A percentile compares a stretch with the other conserved stretches of the same genome.
These are phyloP conservation scores for Trypoxylus dichotomus DNA, from an alignment of 1,140 invertebrate species.

Conservation along the genomic window DNA sequence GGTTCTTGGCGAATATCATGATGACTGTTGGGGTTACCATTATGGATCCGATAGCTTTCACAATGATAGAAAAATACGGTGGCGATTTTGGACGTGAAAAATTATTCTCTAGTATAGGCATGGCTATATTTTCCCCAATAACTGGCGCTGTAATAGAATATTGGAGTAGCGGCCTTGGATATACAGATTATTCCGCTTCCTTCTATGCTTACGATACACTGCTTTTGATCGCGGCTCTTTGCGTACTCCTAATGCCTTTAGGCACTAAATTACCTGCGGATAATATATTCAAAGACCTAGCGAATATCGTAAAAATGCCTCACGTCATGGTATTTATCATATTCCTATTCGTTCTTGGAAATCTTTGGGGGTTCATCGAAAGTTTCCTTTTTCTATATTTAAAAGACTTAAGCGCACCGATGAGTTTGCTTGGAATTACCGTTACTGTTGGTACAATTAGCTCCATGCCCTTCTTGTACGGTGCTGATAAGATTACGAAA, in stretches of 20 bases:
- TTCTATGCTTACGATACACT: slow-evolving; percentile 76
- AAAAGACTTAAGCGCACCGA: slow-evolving; percentile 76
- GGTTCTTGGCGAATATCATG: slow-evolving; percentile 76
- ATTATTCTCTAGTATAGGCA: slow-evolving; percentile 76
- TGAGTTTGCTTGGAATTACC: slow-evolving; percentile 78
- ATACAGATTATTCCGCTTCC: slow-evolving; percentile 76
- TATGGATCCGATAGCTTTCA: slow-evolving; percentile 80
- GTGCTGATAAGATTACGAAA: slow-evolving; percentile 77
- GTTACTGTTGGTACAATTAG: slow-evolving; percentile 79
- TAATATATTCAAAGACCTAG: slow-evolving; percentile 68
- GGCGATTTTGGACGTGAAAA: slow-evolving; percentile 80
- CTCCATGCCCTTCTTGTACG: slow-evolving; percentile 79
- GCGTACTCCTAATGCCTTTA: slow-evolving; percentile 71
- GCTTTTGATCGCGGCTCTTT: slow-evolving; percentile 67
- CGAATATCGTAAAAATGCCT: slow-evolving; percentile 72
- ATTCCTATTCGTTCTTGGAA: slow-evolving; percentile 75
- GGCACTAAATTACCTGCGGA: slow-evolving; percentile 72
- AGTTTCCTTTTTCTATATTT: slow-evolving; percentile 83
- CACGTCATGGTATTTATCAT: slow-evolving; percentile 75
- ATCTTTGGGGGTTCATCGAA: slow-evolving; percentile 84
- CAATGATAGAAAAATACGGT: slow-evolving; percentile 77
- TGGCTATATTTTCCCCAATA: slow-evolving; percentile 79
- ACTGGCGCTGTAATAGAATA: slow-evolving; percentile 77
- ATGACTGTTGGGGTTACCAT: slow-evolving; percentile 75
- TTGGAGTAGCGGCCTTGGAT: slow-evolving; percentile 62